Evolutionary conservation across 2,888 invertebrate genomes (phyloP), one percentile per base, ranked within the genome.

Genomic region (Drosophila sordidula): DNA sequence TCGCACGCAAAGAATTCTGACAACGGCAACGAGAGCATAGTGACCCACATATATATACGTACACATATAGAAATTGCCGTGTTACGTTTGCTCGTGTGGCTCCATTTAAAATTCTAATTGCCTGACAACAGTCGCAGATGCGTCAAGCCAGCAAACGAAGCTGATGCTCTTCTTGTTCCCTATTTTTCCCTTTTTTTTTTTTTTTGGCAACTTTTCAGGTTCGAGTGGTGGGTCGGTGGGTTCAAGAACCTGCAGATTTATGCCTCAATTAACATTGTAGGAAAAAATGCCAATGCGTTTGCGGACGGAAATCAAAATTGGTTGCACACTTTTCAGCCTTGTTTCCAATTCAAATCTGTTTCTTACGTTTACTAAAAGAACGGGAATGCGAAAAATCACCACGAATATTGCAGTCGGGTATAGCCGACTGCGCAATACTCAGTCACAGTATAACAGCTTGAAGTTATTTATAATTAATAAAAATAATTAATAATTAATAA

Each of bases 101-200:
- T 61, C 42, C 59, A 84, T 81, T 81, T 84, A 56, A 80, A 87
- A 75, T 84, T 87, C 78, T 55, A 75, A 81, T 81, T 75, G 59
- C 25, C 39, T 14, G 51, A 26, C 39, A 42, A 45, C 52, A 50
- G 29, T 25, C 22, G 51, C 39, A 32, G 51, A 68, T 54, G 59
- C 18, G 25, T 49, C 29, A 42, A 45, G 11, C 29, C 29, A 29
- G 8, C 29, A 9, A 29, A 29, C 8, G 5, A 29, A 9, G 9
- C 9, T 29, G 29, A 9, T 29, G 3, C 9, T 9, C 29, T 49
- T 12, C 2, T 12, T 32, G 22, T 44, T 32, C 42, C 39, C 6
- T n/a, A n/a, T n/a, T n/a, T n/a, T n/a, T n/a, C n/a, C n/a, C n/a
- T n/a, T n/a, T n/a, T n/a, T n/a, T 25, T 8, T 38, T 25, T 18